Conservation (phyloP, 23 tunicate species). For the Ciona savignyi region DNA sequence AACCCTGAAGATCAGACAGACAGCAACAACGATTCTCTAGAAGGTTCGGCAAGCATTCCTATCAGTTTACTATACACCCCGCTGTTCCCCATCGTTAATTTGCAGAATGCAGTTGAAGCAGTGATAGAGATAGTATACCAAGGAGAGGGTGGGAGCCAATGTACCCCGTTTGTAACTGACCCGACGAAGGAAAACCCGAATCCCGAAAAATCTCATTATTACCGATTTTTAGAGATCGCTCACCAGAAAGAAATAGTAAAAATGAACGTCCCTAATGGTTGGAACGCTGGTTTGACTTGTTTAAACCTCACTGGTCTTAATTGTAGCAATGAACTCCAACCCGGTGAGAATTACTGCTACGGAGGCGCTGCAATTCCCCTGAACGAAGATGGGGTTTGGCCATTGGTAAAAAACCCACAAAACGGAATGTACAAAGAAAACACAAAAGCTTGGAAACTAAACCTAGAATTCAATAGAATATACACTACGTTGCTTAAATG, state of each 20-base stretch:
- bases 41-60: neutral
- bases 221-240: slow-evolving; percentile 33
- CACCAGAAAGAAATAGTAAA: slow-evolving; percentile 10
- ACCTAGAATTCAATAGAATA: slow-evolving; percentile 14
- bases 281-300: neutral
- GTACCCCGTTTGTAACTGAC: slow-evolving; percentile 10
- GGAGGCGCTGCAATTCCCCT: slow-evolving; percentile 21
- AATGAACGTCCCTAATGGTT: neutral
- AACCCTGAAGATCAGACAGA: neutral
- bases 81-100: slow-evolving; percentile 18
- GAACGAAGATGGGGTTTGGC: slow-evolving; percentile 41
- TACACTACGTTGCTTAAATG: slow-evolving; percentile 38
- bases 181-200: neutral
- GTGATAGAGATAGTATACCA: slow-evolving; percentile 20
- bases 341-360: slow-evolving; percentile 10
- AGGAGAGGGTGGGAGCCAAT: slow-evolving; percentile 46
- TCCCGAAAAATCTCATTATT: slow-evolving; percentile 27
- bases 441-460: slow-evolving; percentile 14
- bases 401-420: slow-evolving; percentile 24
- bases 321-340: neutral
- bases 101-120: slow-evolving; percentile 39
- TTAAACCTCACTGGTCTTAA: neutral
- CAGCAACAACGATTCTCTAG: neutral
- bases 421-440: slow-evolving; percentile 5
- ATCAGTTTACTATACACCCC: neutral